phyloP scores from a whole-genome alignment of 2,113 vertebrate genomes.

The Tor tambroides region DNA sequence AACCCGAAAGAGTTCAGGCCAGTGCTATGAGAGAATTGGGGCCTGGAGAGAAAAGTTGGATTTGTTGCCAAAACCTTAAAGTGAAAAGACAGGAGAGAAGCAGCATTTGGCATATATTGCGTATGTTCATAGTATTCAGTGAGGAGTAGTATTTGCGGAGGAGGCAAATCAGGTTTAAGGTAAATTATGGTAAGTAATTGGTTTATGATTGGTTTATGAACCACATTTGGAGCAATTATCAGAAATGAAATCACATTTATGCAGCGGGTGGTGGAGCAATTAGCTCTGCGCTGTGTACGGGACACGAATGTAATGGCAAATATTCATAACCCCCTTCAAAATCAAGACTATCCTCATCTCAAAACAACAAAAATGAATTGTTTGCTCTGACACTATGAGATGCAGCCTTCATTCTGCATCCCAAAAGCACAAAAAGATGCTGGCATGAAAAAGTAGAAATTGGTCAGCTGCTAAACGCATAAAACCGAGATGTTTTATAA shows the following conservation, averaged over 20 bases:
- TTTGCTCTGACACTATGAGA: not conserved
- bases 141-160: not conserved
- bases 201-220: conserved; percentile 26
- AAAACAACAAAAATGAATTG: not conserved
- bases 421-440: not conserved
- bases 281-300: not conserved
- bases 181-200: conserved; percentile 17
- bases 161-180: not conserved
- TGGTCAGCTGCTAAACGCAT: not conserved
- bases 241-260: conserved; percentile 26
- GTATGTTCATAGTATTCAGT: not conserved
- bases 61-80: not conserved
- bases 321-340: not conserved
- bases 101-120: not conserved
- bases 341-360: not conserved
- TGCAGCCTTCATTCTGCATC: not conserved
- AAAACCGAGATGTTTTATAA: not conserved
- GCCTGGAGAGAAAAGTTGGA: conserved; percentile 1
- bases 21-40: not conserved
- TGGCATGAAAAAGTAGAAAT: not conserved
- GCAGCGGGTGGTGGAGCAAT: conserved; percentile 19
- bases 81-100: not conserved
- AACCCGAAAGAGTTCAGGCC: conserved; percentile 44
- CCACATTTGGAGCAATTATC: conserved; percentile 30
- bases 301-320: not conserved